Evolutionary conservation across 1,140 invertebrate species (phyloP).

Genomic region (Diuraphis noxia): DNA sequence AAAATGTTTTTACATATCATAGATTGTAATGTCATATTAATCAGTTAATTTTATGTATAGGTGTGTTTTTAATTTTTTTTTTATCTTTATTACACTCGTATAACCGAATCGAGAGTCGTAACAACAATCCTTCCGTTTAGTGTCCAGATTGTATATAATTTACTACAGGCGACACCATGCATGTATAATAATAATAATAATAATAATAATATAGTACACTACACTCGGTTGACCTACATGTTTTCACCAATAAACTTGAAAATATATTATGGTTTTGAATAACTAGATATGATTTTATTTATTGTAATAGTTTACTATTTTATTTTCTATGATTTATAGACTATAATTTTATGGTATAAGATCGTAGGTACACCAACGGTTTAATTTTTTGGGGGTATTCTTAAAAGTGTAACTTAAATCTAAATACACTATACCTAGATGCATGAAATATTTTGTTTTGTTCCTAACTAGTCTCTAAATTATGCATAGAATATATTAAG

Average conservation of each 20-base stretch:
- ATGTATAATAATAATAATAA: not conserved
- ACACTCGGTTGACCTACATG: conserved; percentile 6
- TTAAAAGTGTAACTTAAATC: not conserved
- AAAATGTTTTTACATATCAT: not conserved
- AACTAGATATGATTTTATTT: not conserved
- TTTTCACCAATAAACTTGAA: conserved; percentile 27
- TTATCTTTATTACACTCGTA: not conserved
- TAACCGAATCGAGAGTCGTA: not conserved
- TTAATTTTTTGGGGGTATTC: not conserved
- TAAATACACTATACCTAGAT: not conserved
- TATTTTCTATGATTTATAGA: not conserved
- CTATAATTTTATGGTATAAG: not conserved
- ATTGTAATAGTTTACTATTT: not conserved
- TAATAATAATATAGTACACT: not conserved
- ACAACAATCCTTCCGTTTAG: not conserved
- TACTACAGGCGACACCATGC: not conserved
- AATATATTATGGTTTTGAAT: not conserved
- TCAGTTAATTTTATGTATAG: not conserved
- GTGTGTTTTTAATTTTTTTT: not conserved
- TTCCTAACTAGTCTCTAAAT: not conserved
- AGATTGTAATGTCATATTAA: not conserved
- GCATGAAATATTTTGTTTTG: not conserved
- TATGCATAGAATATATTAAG: not conserved
- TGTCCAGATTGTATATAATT: conserved; percentile 6
- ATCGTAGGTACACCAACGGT: not conserved